Evolutionary conservation across 1,140 invertebrate genomes (phyloP), one percentile per base, ranked within the genome.

Genomic region (Drosophila chauvacae): DNA sequence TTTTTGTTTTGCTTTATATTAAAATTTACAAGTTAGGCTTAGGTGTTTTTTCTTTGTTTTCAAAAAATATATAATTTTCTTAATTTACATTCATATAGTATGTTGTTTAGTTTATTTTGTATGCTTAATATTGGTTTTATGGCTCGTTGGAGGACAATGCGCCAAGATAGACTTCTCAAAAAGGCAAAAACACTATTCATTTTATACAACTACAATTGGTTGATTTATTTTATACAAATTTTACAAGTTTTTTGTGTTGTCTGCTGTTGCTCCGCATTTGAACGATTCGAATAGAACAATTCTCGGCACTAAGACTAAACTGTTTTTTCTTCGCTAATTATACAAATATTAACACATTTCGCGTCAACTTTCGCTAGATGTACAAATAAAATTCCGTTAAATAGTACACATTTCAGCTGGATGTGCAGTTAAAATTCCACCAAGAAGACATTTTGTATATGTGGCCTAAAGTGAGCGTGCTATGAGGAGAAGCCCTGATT

Each of bases 81-180:
- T 65, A 77, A 69, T 55, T 48, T 79, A 69, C 59, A 62, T 23
- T 55, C 53, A 84, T 60, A 73, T 26, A 50, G 37, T 41, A 56
- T 79, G 41, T 62, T 50, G 59, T 59, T 71, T 30, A 37, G 33
- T 51, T 66, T 69, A 44, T 66, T 59, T 56, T 9, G 30, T 62
- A 39, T 66, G 42, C 39, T 35, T 55, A 55, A 55, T 68, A 59
- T 77, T 75, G 30, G 61, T 62, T 70, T 50, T 58, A 50, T 75
- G 65, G 59, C 80, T 87, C 60, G 58, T 90, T 80, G 64, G 35
- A 65, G 83, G 79, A 82, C 83, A 84, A 90, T 65, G 75, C 78
- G 77, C 85, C 85, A 79, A 90, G 77, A 72, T 79, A 79, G 80
- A 88, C 61, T 66, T 90, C 72, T 84, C 70, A 90, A 90, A 88